These are phyloP conservation scores for Epinephelus coioides DNA, from an alignment of 2,797 vertebrate genomes.

Conservation along the genomic window DNA sequence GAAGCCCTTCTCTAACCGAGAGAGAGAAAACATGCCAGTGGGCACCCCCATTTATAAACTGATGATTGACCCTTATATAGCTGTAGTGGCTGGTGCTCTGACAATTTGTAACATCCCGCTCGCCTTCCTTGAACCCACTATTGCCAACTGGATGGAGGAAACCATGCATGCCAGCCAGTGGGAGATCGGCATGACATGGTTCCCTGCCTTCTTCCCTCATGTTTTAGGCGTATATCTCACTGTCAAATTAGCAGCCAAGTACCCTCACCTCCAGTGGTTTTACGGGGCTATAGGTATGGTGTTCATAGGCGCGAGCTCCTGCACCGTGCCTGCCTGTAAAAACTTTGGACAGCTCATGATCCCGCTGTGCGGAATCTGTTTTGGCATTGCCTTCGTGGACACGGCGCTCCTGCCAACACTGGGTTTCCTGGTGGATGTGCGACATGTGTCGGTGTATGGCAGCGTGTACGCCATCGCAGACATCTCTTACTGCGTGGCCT, in stretches of 20 bases:
- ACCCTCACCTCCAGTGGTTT: conserved; percentile 97
- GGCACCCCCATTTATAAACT: conserved; percentile 96
- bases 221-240: conserved; percentile 95
- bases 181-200: conserved; percentile 97
- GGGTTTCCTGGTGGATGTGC: conserved; percentile 96
- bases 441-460: conserved; percentile 96
- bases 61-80: conserved; percentile 97
- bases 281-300: conserved; percentile 97
- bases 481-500: conserved; percentile 97
- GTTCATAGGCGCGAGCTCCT: conserved; percentile 95
- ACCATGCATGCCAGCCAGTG: conserved; percentile 93
- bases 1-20: conserved; percentile 89
- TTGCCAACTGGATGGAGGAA: conserved; percentile 96
- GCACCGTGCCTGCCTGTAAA: conserved; percentile 94
- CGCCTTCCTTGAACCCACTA: conserved; percentile 97
- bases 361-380: conserved; percentile 98
- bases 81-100: conserved; percentile 95
- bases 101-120: conserved; percentile 97
- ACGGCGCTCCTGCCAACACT: conserved; percentile 96
- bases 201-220: conserved; percentile 97
- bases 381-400: conserved; percentile 98
- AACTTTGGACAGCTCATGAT: conserved; percentile 93
- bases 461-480: conserved; percentile 98
- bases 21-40: conserved; percentile 94
- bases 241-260: conserved; percentile 92